A percentile compares a stretch with the other conserved stretches of the same genome.
Evolutionary conservation across 2,113 vertebrate species (phyloP).

Genomic region (Malurus melanocephalus): DNA sequence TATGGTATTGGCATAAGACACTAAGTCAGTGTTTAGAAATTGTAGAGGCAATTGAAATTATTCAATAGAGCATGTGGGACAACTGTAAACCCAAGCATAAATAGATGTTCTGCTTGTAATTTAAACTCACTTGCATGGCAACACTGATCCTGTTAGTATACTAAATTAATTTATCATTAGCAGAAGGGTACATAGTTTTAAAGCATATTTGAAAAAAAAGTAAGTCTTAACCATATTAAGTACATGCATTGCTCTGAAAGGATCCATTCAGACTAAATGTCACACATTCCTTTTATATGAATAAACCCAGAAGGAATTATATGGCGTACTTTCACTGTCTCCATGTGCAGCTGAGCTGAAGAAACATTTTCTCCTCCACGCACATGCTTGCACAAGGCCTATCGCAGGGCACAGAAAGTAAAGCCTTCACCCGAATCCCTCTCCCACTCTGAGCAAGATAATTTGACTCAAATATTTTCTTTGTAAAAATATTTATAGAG

Average conservation of each 20-base stretch:
- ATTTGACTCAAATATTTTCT: not conserved
- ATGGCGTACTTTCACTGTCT: not conserved
- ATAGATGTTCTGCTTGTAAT: not conserved
- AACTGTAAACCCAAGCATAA: not conserved
- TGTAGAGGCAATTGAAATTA: not conserved
- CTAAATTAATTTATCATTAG: not conserved
- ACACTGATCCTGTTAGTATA: not conserved
- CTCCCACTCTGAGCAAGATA: not conserved
- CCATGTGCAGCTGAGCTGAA: not conserved
- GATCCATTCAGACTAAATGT: constrained; percentile 54
- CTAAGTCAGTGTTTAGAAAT: not conserved
- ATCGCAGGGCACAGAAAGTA: not conserved
- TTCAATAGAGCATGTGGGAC: not conserved
- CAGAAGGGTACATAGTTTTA: not conserved
- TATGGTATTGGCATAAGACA: not conserved
- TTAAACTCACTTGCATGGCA: not conserved
- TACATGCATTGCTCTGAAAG: constrained; percentile 33
- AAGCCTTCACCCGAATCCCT: not conserved
- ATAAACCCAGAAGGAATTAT: constrained; percentile 8
- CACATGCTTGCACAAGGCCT: fast-evolving
- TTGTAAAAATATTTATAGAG: not conserved
- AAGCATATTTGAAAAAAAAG: not conserved
- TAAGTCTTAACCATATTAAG: not conserved
- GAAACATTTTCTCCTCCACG: not conserved
- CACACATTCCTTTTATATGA: constrained; percentile 55